phyloP scores from a whole-genome alignment of 2,797 vertebrate species.

The Acipenser ruthenus region DNA sequence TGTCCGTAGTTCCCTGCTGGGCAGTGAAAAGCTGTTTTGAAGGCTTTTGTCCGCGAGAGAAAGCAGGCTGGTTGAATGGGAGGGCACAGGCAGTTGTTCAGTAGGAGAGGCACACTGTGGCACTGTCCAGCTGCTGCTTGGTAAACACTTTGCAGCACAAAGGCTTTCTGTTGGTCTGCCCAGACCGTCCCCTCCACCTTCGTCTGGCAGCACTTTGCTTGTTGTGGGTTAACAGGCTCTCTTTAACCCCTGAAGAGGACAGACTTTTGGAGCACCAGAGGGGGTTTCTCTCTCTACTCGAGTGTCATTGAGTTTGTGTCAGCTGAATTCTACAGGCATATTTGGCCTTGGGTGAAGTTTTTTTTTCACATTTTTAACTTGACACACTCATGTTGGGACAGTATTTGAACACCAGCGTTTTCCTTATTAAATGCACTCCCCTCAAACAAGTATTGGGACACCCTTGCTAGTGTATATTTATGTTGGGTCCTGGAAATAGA shows the following conservation, averaged over 20 bases:
- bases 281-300: too few relatives aligned
- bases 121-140: slow-evolving; percentile 28
- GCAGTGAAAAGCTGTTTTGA: neutral
- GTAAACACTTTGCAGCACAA: slow-evolving; percentile 30
- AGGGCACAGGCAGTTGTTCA: slow-evolving; percentile 11
- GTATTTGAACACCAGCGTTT: too few relatives aligned
- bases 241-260: slow-evolving; percentile 10
- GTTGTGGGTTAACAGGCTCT: neutral
- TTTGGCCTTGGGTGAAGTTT: too few relatives aligned
- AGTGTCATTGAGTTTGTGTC: too few relatives aligned
- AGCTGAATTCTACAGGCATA: neutral
- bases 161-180: slow-evolving; percentile 26
- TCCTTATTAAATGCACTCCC: too few relatives aligned
- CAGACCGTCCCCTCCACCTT: slow-evolving; percentile 20
- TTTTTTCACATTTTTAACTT: too few relatives aligned
- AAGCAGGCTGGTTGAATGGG: neutral
- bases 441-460: too few relatives aligned
- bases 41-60: neutral
- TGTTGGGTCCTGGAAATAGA: too few relatives aligned
- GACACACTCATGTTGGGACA: too few relatives aligned
- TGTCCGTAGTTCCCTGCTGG: neutral
- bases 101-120: slow-evolving; percentile 30
- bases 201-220: slow-evolving; percentile 34
- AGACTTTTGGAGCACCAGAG: neutral
- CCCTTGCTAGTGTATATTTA: too few relatives aligned